phyloP scores from a whole-genome alignment of 2,113 vertebrate genomes.

The Gymnobelideus leadbeateri region DNA sequence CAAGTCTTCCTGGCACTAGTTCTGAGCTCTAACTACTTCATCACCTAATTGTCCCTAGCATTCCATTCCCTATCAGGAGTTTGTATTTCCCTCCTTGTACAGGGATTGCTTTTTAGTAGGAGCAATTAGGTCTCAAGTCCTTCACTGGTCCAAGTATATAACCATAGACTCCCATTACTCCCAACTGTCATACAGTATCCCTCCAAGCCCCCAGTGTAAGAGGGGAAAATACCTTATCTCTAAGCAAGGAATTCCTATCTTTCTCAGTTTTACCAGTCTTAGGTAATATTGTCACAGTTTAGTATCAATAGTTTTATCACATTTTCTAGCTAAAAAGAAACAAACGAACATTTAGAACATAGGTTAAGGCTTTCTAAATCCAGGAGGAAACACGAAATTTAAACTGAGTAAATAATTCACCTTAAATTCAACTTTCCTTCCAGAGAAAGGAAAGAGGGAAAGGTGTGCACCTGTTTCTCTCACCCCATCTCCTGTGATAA shows the following conservation, averaged over 20 bases:
- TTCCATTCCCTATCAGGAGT: background rate
- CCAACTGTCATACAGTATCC: background rate
- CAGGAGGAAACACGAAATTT: background rate
- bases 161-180: background rate
- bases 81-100: background rate
- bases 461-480: background rate
- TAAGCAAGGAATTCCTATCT: background rate
- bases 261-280: background rate
- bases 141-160: background rate
- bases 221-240: background rate
- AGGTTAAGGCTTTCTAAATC: background rate
- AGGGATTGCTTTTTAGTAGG: background rate
- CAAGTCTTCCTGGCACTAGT: background rate
- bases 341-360: background rate
- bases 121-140: background rate
- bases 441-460: background rate
- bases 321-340: background rate
- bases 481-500: background rate
- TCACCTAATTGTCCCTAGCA: background rate
- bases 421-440: background rate
- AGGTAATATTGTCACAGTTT: background rate
- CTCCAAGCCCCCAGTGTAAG: background rate
- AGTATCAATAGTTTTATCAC: background rate
- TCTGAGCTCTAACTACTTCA: background rate
- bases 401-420: background rate